Base-by-base conservation (phyloP, 2,888 invertebrate species). In the Cerceris rybyensis region DNA sequence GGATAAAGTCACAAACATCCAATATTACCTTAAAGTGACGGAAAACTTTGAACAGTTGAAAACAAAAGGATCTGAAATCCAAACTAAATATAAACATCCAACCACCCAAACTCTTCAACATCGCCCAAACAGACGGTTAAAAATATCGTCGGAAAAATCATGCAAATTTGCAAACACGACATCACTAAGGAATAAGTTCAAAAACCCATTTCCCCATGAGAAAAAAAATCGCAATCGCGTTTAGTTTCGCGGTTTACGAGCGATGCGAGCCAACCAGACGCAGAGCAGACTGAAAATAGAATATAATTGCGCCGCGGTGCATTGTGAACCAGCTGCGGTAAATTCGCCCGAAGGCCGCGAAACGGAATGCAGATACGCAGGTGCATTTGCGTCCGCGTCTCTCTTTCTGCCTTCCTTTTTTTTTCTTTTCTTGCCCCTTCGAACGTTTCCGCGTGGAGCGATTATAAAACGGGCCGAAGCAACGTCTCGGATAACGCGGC, bases 301-400 rank as follows among this genome's bases (percentile, higher is more conserved):
- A 70, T 46, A 49, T 75, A 58, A 72, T 78, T 70, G 71, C 59
- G 60, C 67, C 43, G 49, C 54, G 49, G 42, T 65, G 50, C 42
- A 67, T 64, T 75, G 69, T 60, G 70, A 49, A 67, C 41, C 66
- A 55, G 58, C 41, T 46, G 65, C 49, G 70, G 58, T 64, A 11
- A 71, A 58, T 71, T 74, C 50, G 59, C 43, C 14, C 67, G 78
- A 81, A 81, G 82, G 78, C 66, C 81, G 50, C n/a, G 8, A 28
- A 28, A 58, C 16, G 60, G 70, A 70, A 82, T 54, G 77, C 73
- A 64, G 68, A 55, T 11, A 50, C 61, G 63, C 70, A 71, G 68
- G 60, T 68, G 55, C 54, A 71, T 65, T 75, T 50, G 70, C 72
- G 61, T 49, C 52, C 50, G 13, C 70, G 42, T 60, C 60, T 63